Percentiles rank a stretch among this genome's conserved stretches.
Evolutionary conservation across 2,113 vertebrate genomes (phyloP).

Genomic region (Riparia riparia): DNA sequence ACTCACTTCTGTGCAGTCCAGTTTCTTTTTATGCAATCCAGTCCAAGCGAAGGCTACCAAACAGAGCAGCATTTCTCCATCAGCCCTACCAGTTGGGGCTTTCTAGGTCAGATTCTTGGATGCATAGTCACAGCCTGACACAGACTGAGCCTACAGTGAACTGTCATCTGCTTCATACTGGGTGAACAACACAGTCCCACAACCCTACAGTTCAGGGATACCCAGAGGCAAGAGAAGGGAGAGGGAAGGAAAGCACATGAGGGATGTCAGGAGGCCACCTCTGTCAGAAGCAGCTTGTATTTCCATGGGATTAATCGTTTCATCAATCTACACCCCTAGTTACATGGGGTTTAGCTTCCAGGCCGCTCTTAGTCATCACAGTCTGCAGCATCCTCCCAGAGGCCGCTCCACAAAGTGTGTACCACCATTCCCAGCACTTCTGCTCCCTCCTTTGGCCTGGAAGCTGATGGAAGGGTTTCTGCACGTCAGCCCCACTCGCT

Average conservation of each 20-base stretch:
- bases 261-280: neutral
- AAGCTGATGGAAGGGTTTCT: neutral
- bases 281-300: neutral
- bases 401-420: neutral
- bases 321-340: neutral
- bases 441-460: neutral
- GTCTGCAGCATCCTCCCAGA: neutral
- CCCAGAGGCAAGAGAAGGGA: neutral
- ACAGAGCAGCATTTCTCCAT: neutral
- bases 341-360: neutral
- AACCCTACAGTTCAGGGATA: fast-evolving
- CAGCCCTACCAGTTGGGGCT: neutral
- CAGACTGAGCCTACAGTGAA: neutral
- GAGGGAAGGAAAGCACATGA: neutral
- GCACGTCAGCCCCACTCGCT: fast-evolving
- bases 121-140: neutral
- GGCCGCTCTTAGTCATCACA: neutral
- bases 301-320: neutral
- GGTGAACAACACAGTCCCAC: neutral
- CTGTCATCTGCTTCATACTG: neutral
- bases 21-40: neutral
- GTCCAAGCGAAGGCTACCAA: neutral
- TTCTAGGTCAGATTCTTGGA: neutral
- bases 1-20: neutral
- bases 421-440: neutral